Percentiles rank a stretch among this genome's conserved stretches.
Evolutionary conservation across 35 echinoderm and acorn worm genomes (phyloP).

Genomic region (Holothuria glaberrima): DNA sequence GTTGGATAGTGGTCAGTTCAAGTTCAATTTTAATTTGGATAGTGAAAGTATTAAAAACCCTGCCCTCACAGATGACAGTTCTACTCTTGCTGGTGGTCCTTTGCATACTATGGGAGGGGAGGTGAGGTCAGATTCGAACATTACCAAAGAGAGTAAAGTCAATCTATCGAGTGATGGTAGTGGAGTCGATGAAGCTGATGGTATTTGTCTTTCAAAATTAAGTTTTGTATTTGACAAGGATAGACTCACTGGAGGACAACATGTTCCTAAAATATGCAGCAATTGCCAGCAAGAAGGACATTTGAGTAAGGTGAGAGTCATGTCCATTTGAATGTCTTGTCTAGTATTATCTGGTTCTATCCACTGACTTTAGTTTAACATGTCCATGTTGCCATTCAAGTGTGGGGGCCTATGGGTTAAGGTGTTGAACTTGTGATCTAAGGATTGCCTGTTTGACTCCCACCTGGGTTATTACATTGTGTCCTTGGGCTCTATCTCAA

Average conservation of each 20-base stretch:
- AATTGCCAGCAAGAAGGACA: conserved; percentile 83
- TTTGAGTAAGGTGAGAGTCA: conserved; percentile 59
- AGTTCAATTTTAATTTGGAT: too few species aligned
- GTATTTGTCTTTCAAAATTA: not conserved
- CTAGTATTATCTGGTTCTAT: not conserved
- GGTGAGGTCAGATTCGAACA: not conserved
- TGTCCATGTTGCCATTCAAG: not conserved
- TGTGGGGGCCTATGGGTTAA: too few species aligned
- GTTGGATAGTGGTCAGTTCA: too few species aligned
- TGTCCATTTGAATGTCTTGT: not conserved
- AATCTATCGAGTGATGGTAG: not conserved
- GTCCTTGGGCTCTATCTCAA: too few species aligned
- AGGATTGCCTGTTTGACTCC: too few species aligned
- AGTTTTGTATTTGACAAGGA: conserved; percentile 75
- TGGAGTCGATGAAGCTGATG: not conserved
- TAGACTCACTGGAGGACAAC: conserved; percentile 67
- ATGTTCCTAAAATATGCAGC: conserved; percentile 72
- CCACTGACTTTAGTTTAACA: not conserved
- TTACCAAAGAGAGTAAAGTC: not conserved
- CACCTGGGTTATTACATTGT: too few species aligned
- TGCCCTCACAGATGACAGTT: not conserved
- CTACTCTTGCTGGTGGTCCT: not conserved
- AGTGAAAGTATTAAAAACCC: not conserved
- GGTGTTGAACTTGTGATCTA: too few species aligned
- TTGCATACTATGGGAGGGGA: too few species aligned